Evolutionary conservation across 2,888 invertebrate genomes (phyloP).

Genomic region (Folsomia candida): DNA sequence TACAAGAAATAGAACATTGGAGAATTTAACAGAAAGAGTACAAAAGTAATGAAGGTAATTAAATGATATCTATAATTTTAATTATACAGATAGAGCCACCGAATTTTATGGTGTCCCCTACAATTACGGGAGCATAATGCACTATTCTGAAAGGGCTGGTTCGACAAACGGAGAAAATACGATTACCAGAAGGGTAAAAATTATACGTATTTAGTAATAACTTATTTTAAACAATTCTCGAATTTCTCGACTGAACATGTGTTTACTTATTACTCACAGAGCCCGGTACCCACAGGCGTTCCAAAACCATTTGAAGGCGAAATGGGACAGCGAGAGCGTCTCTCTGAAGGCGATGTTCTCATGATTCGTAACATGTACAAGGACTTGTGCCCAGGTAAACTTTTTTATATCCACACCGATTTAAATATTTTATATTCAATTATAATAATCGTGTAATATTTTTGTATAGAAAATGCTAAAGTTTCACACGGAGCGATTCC

Average conservation of each 20-base stretch:
- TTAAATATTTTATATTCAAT: too few relatives aligned
- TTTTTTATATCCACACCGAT: background rate
- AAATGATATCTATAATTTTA: too few relatives aligned
- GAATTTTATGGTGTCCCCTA: slow-evolving; percentile 44
- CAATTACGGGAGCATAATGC: slow-evolving; percentile 45
- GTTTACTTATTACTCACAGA: background rate
- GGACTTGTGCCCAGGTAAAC: slow-evolving; percentile 38
- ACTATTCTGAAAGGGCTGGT: slow-evolving; percentile 41
- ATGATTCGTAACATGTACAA: slow-evolving; percentile 47
- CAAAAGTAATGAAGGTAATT: too few relatives aligned
- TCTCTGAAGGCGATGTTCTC: slow-evolving; percentile 40
- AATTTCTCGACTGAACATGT: background rate
- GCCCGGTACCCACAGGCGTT: slow-evolving; percentile 23
- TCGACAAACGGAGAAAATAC: slow-evolving; percentile 40
- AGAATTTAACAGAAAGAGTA: too few relatives aligned
- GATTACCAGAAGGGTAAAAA: slow-evolving; percentile 31
- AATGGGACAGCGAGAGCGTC: slow-evolving; percentile 44
- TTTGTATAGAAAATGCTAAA: slow-evolving; percentile 14
- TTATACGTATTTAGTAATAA: background rate
- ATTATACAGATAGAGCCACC: slow-evolving; percentile 31
- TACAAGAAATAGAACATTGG: too few relatives aligned
- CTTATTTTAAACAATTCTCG: background rate
- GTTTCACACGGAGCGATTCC: slow-evolving; percentile 27
- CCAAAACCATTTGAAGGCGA: slow-evolving; percentile 39
- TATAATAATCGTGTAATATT: too few relatives aligned